Base-by-base conservation (phyloP, 1,140 invertebrate genomes). In the Lasioglossum baleicum region DNA sequence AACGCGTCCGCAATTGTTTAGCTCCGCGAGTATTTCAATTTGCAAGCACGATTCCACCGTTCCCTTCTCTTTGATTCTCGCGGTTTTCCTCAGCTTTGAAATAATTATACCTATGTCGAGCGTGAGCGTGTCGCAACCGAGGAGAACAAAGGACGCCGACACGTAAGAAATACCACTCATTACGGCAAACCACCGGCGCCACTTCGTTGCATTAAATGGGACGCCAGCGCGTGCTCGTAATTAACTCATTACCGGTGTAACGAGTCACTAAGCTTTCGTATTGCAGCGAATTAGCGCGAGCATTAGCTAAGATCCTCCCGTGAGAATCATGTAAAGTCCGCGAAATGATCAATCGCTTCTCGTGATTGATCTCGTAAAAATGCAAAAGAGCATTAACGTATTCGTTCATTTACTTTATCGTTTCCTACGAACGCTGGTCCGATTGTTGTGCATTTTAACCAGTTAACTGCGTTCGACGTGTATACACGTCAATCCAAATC, bases 151-250 rank as follows among this genome's bases (percentile, higher is more conserved):
- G 75, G 64, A 48, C 44, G 72, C 65, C 78, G 78, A 74, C 73
- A 48, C 64, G 64, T 87, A 87, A 87, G 79, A 87, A 87, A 82
- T 74, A 70, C 63, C 75, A 84, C 76, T 84, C 82, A 87, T 87
- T 87, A 87, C 64, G 11, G 71, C 44, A 58, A 58, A 85, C 65
- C 61, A 68, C 70, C 67, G 65, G 15, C 44, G 56, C 63, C 64
- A 58, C 69, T 61, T 22, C 69, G 68, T 48, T 74, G 69, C 72
- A 81, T 85, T 87, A 87, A 84, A 80, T 66, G 82, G 78, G 69
- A 82, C 76, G 72, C 74, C 77, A 76, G 73, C 80, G 73, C 73
- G 83, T 83, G 84, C 81, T 83, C 70, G 74, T 86, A 86, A 87
- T 86, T 87, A 87, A 86, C 84, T 83, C 81, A 80, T 87, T 83